Evolutionary conservation across 2,888 invertebrate genomes (phyloP), one percentile per base, ranked within the genome.

Genomic region (Emmelina monodactyla): DNA sequence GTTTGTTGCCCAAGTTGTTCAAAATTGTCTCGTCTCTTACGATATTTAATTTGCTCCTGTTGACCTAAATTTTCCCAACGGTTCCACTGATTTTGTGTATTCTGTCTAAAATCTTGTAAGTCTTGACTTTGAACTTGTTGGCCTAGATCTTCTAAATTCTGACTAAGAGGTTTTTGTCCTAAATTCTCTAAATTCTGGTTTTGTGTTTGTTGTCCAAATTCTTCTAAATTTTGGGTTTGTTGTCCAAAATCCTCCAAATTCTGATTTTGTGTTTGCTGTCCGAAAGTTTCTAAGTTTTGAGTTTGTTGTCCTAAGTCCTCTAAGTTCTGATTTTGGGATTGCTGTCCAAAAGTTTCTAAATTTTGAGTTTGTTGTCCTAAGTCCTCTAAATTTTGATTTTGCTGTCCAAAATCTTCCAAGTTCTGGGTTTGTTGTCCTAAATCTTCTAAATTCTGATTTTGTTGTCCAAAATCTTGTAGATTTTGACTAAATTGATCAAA

Each of bases 271-370:
- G 51, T 50, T 39, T 58, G 49, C 14, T 15, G n/a, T 16, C 13
- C n/a, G 34, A 57, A 55, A 35, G 78, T 75, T 35, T 78, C 61
- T 30, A 57, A 60, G 19, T 63, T 55, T 29, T 76, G 65, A 35
- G 51, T 41, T 39, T 69, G 62, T 7, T 65, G 62, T 32, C 58
- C 44, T 40, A 62, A 63, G 28, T 67, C 68, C 28, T 67, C 68
- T 44, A 70, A 73, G 38, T 60, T 50, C 37, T 51, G 49, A n/a
- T n/a, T n/a, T 48, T 55, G 52, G 5, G 53, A 44, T 43, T 63
- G 57, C 41, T 67, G 67, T 31, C 48, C 54, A 32, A 56, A 42
- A 34, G 57, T 41, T 42, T 60, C 56, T 33, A 51, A 34, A 14
- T 52, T 50, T 47, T 51, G 53, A 28, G 47, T 43, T 37, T 61